Evolutionary conservation across 2,888 invertebrate genomes (phyloP).

Genomic region (Amiota mariae): DNA sequence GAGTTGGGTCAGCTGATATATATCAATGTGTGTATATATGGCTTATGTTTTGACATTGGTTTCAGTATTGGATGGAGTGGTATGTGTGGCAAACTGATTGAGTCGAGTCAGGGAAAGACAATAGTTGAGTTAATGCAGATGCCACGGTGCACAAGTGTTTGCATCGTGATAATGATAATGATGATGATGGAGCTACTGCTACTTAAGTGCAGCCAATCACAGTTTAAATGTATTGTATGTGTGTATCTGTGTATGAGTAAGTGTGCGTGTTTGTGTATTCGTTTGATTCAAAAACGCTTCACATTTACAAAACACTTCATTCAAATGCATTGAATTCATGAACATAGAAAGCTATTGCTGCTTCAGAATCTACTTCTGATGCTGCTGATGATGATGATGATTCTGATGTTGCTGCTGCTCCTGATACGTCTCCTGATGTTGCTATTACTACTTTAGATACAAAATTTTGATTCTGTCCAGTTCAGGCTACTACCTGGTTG

Average conservation of each 20-base stretch:
- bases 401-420: too few relatives aligned
- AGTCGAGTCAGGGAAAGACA: too few relatives aligned
- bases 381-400: too few relatives aligned
- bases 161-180: neutral
- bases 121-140: too few relatives aligned
- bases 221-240: neutral
- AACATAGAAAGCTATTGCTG: neutral
- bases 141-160: too few relatives aligned
- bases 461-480: neutral
- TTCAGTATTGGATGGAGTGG: too few relatives aligned
- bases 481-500: neutral
- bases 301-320: constrained; percentile 66
- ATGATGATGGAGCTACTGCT: neutral
- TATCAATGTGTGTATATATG: too few relatives aligned
- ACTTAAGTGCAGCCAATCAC: constrained; percentile 8
- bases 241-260: neutral
- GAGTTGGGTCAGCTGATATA: neutral
- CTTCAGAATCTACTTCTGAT: neutral
- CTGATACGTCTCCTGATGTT: neutral
- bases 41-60: too few relatives aligned
- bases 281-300: constrained; percentile 51
- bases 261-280: neutral
- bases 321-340: constrained; percentile 36
- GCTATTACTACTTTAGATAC: neutral
- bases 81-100: too few relatives aligned